Evolutionary conservation across 2,113 vertebrate species (phyloP).

Genomic region (Podocnemis expansa): DNA sequence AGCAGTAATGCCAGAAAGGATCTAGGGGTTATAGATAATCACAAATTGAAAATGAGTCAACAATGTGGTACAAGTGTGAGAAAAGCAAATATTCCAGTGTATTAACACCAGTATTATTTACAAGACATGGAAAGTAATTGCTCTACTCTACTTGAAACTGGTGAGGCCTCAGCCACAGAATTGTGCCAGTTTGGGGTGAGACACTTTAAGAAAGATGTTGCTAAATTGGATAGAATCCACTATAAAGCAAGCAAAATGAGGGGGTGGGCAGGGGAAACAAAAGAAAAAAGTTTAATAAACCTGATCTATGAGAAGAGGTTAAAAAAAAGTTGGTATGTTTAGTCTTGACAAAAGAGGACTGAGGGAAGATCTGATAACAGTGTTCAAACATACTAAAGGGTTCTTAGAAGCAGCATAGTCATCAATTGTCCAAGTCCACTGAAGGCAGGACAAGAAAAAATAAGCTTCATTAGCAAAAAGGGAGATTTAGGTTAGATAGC

Average conservation of each 20-base stretch:
- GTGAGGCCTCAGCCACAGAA: neutral
- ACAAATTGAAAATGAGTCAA: neutral
- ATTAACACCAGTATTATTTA: neutral
- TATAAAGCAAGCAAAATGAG: neutral
- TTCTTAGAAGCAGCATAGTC: neutral
- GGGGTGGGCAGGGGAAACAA: too few relatives aligned
- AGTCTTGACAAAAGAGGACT: neutral
- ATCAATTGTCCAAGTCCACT: neutral
- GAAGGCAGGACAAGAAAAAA: neutral
- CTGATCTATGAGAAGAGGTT: neutral
- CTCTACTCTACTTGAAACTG: neutral
- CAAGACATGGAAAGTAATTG: neutral
- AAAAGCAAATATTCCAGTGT: neutral
- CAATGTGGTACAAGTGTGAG: too few relatives aligned
- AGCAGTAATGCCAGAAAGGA: neutral
- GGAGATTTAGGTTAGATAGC: neutral
- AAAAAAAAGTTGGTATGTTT: neutral
- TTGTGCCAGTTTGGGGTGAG: neutral
- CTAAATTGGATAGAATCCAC: neutral
- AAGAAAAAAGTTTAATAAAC: neutral
- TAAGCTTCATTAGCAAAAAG: neutral
- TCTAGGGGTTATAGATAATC: neutral
- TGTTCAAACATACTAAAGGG: neutral
- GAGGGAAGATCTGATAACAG: neutral
- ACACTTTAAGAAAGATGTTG: neutral